Percentiles rank a stretch among this genome's conserved stretches.
phyloP scores from a whole-genome alignment of 2,888 invertebrate genomes.

The Stramonita haemastoma region DNA sequence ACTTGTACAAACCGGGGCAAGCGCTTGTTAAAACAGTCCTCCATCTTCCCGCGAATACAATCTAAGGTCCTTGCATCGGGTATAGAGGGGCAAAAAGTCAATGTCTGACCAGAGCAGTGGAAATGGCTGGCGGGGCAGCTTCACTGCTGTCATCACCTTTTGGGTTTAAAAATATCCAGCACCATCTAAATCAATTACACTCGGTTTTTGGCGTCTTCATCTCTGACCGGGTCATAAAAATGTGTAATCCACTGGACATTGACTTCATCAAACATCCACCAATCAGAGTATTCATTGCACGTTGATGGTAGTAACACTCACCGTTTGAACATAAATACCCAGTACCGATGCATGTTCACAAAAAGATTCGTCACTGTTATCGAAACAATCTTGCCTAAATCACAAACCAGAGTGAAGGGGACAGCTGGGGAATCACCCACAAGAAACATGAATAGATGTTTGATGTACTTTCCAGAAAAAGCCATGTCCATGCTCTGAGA shows the following conservation, averaged over 20 bases:
- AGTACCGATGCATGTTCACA: not conserved
- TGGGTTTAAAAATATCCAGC: not conserved
- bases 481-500: not conserved
- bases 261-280: not conserved
- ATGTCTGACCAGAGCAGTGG: not conserved
- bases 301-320: not conserved
- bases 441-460: not conserved
- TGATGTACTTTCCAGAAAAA: not conserved
- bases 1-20: conserved; percentile 3
- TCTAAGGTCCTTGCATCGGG: conserved; percentile 34
- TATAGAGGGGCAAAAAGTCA: conserved; percentile 32
- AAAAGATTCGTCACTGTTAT: conserved; percentile 5
- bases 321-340: not conserved
- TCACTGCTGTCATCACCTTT: not conserved
- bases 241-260: not conserved
- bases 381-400: not conserved
- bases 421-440: not conserved
- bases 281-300: conserved; percentile 17
- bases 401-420: not conserved
- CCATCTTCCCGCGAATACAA: conserved; percentile 27
- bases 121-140: conserved; percentile 30
- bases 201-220: not conserved
- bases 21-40: not conserved
- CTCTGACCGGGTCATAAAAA: not conserved
- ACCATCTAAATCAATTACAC: conserved; percentile 25